Base-by-base conservation (phyloP, 2,888 invertebrate species). In the Chironomus tentans region DNA sequence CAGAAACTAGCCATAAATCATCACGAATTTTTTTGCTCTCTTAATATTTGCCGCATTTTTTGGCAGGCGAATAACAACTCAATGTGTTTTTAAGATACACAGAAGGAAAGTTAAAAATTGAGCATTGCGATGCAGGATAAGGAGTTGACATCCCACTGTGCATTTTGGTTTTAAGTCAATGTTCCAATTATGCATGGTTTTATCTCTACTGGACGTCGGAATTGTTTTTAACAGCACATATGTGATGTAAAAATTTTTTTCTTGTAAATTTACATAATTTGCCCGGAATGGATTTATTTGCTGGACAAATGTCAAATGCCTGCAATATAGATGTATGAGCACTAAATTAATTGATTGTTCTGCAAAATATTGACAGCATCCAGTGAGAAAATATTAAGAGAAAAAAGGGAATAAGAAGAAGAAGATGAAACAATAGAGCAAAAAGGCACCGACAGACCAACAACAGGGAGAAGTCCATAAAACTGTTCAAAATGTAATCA, bases 1-100 rank as follows among this genome's bases (percentile, higher is more conserved):
- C 15, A 48, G 21, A 70, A 47, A 48, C 47, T 15, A 21, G 70
- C 48, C 70, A 70, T 70, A 70, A 70, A 70, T 70, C 70, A 70
- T 18, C 38, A 21, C 18, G 22, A 24, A 68, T 24, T 68, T 38
- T 38, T 68, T 28, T 56, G 13, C 24, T 65, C 65, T 65, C 65
- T 28, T 65, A 38, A 38, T 38, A 38, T 65, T 13, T 69, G n/a
- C n/a, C 46, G 38, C 46, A 46, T 69, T 70, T 68, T 68, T 70
- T 70, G 70, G 70, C 70, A 70, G 15, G 24, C 28, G 28, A 38
- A 68, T 24, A 68, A 21, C 15, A 68, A 21, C 13, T 15, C 12
- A 68, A 56, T 15, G 56, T 15, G n/a, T 56, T 56, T 56, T 56
- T 18, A 56, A 38, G 38, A 38, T n/a, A n/a, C n/a, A n/a, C 4